Evolutionary conservation across 2,113 vertebrate species (phyloP).

Genomic region (Strigops habroptila): DNA sequence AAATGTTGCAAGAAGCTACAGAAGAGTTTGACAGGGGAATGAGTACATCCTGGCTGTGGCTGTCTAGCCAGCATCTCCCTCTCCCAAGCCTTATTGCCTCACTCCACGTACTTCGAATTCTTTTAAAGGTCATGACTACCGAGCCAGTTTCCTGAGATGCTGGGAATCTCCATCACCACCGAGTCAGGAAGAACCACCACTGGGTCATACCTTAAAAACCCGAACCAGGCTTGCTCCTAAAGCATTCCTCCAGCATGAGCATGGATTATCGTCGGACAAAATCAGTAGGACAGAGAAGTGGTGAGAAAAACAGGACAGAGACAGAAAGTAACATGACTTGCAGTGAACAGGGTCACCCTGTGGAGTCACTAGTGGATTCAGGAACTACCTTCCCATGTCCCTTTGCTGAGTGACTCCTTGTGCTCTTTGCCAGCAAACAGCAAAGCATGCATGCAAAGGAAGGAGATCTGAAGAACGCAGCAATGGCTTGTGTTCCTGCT

Average conservation of each 20-base stretch:
- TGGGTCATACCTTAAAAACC: background rate
- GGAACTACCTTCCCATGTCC: background rate
- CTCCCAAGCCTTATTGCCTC: background rate
- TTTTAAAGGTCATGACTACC: background rate
- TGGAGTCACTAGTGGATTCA: background rate
- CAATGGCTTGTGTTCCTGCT: background rate
- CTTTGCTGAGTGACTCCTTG: background rate
- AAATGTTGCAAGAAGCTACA: background rate
- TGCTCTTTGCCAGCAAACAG: background rate
- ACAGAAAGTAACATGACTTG: background rate
- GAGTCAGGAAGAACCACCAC: background rate
- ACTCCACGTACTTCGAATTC: background rate
- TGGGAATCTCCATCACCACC: background rate
- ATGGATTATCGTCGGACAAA: fast-evolving
- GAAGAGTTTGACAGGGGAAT: background rate
- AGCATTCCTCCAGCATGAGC: background rate
- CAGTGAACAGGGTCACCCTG: background rate
- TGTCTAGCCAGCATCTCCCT: background rate
- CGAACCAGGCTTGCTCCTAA: background rate
- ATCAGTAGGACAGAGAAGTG: background rate
- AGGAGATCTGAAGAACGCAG: background rate
- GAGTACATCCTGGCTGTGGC: background rate
- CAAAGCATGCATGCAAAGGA: background rate
- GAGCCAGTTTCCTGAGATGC: background rate
- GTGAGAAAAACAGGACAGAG: background rate